These are phyloP conservation scores for Paratilapia polleni DNA, from an alignment of 2,113 vertebrate species.

Conservation along the genomic window DNA sequence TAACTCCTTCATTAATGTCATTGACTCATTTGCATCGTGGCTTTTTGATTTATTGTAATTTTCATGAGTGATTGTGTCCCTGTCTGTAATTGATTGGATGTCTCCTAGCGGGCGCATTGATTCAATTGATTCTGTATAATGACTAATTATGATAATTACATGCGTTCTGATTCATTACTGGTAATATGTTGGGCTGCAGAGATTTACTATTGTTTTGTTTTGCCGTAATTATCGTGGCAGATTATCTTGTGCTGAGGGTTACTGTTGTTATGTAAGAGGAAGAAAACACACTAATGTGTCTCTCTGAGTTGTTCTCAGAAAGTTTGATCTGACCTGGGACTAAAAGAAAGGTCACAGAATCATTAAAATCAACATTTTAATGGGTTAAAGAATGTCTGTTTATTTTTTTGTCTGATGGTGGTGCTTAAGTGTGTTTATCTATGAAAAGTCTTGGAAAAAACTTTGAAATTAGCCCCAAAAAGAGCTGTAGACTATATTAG, in stretches of 20 bases:
- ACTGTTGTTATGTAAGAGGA: background rate
- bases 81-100: conserved; percentile 22
- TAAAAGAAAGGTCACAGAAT: background rate
- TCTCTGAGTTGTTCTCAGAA: background rate
- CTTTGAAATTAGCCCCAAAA: background rate
- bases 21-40: background rate
- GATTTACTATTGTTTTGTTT: conserved; percentile 32
- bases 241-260: background rate
- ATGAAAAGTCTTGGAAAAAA: background rate
- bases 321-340: background rate
- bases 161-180: conserved; percentile 36
- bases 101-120: background rate
- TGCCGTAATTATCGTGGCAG: conserved; percentile 1
- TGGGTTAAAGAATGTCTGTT: background rate
- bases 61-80: conserved; percentile 37
- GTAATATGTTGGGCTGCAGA: background rate
- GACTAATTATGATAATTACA: conserved; percentile 47
- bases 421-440: background rate
- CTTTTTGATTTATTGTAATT: conserved; percentile 20
- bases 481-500: fast-evolving
- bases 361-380: background rate
- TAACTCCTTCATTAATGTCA: background rate
- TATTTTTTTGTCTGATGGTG: background rate
- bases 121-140: conserved; percentile 40
- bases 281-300: background rate